These are phyloP conservation scores for Halocynthia roretzi DNA, from an alignment of 23 tunicate genomes.

Conservation along the genomic window DNA sequence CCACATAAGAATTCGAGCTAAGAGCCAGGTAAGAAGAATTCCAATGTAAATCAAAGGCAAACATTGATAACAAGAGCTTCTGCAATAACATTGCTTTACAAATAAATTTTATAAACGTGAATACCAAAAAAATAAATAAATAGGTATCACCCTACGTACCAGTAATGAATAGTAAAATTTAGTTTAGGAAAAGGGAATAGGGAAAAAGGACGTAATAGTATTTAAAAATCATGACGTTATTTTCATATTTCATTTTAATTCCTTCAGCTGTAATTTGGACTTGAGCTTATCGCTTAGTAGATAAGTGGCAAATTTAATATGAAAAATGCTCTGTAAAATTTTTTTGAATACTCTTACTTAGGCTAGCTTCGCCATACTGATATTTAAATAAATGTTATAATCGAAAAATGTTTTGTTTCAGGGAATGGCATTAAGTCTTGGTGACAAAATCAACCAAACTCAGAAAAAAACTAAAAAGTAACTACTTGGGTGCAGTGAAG, in stretches of 20 bases:
- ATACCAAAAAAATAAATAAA: background rate
- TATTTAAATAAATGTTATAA: background rate
- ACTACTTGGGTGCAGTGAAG: background rate
- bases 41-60: background rate
- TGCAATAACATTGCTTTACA: background rate
- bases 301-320: too few relatives aligned
- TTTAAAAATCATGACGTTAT: too few relatives aligned
- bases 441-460: conserved; percentile 80
- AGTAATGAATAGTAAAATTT: background rate
- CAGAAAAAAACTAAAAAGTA: conserved; percentile 86
- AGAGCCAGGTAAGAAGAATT: conserved; percentile 57
- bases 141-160: background rate
- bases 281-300: too few relatives aligned
- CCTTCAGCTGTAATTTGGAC: too few relatives aligned
- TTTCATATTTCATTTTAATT: too few relatives aligned
- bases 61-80: background rate
- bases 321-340: too few relatives aligned
- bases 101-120: background rate
- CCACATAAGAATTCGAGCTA: conserved; percentile 91
- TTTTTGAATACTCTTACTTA: too few relatives aligned
- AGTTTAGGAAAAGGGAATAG: too few relatives aligned
- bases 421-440: conserved; percentile 98
- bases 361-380: too few relatives aligned
- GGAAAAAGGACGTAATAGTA: too few relatives aligned
- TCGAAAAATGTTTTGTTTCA: conserved; percentile 24